Evolutionary conservation across 2,888 invertebrate species (phyloP), one percentile per base, ranked within the genome.

Genomic region (Drosophila quinaria): DNA sequence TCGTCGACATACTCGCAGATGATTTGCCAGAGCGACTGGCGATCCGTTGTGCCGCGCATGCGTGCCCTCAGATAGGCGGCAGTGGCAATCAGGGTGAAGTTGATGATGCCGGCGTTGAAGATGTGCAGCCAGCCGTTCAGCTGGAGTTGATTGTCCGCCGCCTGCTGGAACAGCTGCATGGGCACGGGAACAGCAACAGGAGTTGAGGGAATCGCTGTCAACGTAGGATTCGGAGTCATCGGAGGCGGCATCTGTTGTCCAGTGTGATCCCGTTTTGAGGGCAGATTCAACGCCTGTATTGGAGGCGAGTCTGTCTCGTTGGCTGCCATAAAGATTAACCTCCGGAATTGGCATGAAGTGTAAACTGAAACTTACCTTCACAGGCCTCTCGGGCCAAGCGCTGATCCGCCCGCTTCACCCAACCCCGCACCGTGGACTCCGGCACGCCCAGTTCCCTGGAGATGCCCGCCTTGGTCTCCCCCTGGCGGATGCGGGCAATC

Each of bases 381-480:
- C 13, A 4, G 0, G 69, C 29, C 13, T 78, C 80, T n/a, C 78
- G 84, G 0, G 74, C 72, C 17, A 76, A 25, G 17, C 86, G 83
- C 70, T 73, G 78, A 54, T 86, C 89, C 3, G 90, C 87, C 0
- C 86, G 68, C 63, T 86, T 86, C 9, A 86, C 86, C 86, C 86
- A 86, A 8, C 86, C 86, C 17, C 86, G 86, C 33, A 86, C 86
- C 8, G 86, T 86, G 5, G 86, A 86, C 70, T 86, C 86, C 31
- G 86, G 86, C 25, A 86, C 90, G 15, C 90, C 86, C 22, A 86
- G 63, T n/a, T 86, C 86, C 1, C 86, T 70, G 0, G 86, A 86
- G 33, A 86, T 88, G 19, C 86, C 90, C 1, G 86, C 86, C 67
- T 86, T 86, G 0, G 86, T 86, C 41, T 86, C 86, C 0, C 86